Percentiles rank a stretch among this genome's conserved stretches.
Conservation (phyloP, 1,140 invertebrate genomes). For the Drosophila paulistorum region DNA sequence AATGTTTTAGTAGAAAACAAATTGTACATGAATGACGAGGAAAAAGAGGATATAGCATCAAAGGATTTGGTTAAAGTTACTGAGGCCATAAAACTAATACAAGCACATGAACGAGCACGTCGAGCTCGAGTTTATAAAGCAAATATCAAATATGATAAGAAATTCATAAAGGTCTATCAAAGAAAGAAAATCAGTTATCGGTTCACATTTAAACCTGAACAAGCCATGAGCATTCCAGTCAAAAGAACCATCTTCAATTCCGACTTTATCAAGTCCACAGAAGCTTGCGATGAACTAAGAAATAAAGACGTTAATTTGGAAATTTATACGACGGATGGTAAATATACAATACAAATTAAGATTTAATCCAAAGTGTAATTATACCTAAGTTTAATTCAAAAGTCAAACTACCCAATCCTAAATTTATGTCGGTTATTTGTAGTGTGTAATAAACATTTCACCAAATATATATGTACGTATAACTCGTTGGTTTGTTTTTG, state of each 20-base stretch:
- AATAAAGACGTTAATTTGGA: conserved; percentile 26
- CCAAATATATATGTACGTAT: background rate
- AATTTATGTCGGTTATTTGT: too few relatives aligned
- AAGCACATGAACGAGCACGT: conserved; percentile 84
- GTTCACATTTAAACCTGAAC: conserved; percentile 73
- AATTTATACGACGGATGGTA: conserved; percentile 21
- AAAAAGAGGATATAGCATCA: conserved; percentile 43
- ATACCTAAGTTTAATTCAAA: too few relatives aligned
- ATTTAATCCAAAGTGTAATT: background rate
- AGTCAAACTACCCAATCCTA: too few relatives aligned
- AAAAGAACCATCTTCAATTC: conserved; percentile 71
- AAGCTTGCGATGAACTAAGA: conserved; percentile 49
- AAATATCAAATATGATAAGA: conserved; percentile 67
- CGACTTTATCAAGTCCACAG: conserved; percentile 59
- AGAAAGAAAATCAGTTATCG: conserved; percentile 59
- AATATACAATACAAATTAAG: background rate
- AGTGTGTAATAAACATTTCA: too few relatives aligned
- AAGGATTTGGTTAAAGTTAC: conserved; percentile 42
- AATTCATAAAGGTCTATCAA: conserved; percentile 49
- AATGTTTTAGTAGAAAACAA: conserved; percentile 59
- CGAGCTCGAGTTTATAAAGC: conserved; percentile 84
- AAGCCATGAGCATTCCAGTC: conserved; percentile 71
- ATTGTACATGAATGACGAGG: conserved; percentile 62
- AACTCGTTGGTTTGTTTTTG: background rate
- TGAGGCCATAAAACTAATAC: conserved; percentile 83